A percentile compares a stretch with the other conserved stretches of the same genome.
These are phyloP conservation scores for Whitmania pigra DNA, from an alignment of 1,140 invertebrate species.

Conservation along the genomic window DNA sequence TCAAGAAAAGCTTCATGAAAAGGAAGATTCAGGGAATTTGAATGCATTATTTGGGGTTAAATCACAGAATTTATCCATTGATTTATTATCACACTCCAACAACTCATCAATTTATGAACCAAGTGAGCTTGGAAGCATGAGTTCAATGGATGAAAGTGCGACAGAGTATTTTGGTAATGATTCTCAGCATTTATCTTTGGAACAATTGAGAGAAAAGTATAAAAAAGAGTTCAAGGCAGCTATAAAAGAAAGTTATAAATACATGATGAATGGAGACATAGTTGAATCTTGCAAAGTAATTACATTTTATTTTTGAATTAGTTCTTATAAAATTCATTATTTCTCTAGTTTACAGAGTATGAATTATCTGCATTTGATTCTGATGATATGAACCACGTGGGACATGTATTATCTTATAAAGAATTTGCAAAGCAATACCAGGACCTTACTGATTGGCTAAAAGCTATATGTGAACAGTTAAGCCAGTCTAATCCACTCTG, in stretches of 20 bases:
- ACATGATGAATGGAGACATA: slow-evolving; percentile 1
- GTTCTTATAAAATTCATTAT: neutral
- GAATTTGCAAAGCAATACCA: slow-evolving; percentile 10
- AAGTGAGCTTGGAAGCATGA: neutral
- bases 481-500: slow-evolving; percentile 2
- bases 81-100: neutral
- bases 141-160: neutral
- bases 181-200: neutral
- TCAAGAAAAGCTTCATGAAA: too few relatives aligned
- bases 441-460: neutral
- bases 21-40: too few relatives aligned
- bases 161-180: neutral
- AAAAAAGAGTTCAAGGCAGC: slow-evolving; percentile 7
- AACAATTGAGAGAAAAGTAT: slow-evolving; percentile 6
- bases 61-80: neutral
- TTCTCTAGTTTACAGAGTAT: neutral
- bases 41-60: too few relatives aligned
- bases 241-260: slow-evolving; percentile 2
- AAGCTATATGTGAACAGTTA: neutral
- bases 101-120: slow-evolving; percentile 1
- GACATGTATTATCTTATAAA: neutral
- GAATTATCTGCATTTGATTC: slow-evolving; percentile 12
- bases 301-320: neutral
- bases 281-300: neutral
- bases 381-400: neutral